Evolutionary conservation across 1,140 invertebrate species (phyloP).

Genomic region (Nephotettix cincticeps): DNA sequence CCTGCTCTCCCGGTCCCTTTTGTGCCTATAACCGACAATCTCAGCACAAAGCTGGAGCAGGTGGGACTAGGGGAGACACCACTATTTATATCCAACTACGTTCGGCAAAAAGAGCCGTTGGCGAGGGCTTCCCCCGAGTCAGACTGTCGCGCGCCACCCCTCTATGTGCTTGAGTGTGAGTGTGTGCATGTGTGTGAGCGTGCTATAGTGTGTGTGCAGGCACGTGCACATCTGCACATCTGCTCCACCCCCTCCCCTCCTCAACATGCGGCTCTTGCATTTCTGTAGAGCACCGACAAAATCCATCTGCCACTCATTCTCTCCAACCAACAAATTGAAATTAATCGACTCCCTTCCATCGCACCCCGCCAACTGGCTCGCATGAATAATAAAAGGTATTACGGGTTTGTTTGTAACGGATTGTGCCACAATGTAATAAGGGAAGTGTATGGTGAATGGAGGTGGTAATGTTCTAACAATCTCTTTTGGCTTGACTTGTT

Average conservation of each 20-base stretch:
- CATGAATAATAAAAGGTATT: too few species aligned
- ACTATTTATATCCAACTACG: slow-evolving; percentile 23
- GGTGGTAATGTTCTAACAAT: too few species aligned
- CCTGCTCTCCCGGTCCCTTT: background rate
- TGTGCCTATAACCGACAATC: slow-evolving; percentile 16
- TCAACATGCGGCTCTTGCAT: background rate
- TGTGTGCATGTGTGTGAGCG: background rate
- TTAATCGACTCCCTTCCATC: slow-evolving; percentile 10
- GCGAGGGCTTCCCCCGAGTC: background rate
- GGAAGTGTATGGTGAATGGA: too few species aligned
- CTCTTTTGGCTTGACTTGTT: too few species aligned
- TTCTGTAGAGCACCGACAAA: slow-evolving; percentile 1
- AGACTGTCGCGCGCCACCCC: background rate
- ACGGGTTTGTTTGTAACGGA: too few species aligned
- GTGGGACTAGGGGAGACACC: slow-evolving; percentile 18
- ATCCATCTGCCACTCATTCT: slow-evolving; percentile 12
- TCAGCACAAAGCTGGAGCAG: slow-evolving; percentile 9
- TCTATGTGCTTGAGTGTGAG: too few species aligned
- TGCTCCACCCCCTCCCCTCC: background rate
- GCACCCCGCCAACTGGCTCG: too few species aligned
- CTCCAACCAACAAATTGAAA: slow-evolving; percentile 15
- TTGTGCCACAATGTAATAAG: too few species aligned
- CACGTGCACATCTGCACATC: slow-evolving; percentile 6
- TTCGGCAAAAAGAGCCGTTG: slow-evolving; percentile 19
- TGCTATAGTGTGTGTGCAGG: background rate